Base-by-base conservation (phyloP, 1,140 invertebrate genomes). In the Eubasilissa regina region DNA sequence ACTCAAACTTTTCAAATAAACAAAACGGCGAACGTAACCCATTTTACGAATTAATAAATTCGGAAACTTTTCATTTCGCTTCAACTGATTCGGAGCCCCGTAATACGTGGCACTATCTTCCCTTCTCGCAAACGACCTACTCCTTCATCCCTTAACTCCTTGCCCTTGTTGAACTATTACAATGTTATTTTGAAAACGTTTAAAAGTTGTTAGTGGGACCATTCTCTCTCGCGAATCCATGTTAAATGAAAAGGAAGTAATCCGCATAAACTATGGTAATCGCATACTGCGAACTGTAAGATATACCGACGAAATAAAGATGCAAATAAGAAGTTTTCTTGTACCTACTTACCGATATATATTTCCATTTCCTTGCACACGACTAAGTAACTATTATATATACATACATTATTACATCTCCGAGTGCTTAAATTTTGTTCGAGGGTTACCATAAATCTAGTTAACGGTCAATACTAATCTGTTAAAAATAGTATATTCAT, bases 141-240 rank as follows among this genome's bases (percentile, higher is more conserved):
- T 19, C 66, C 45, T 47, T 70, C 45, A 58, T 75, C 74, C 58
- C 58, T 68, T 43, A 75, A 77, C 79, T 53, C 66, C 64, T 51
- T 48, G 45, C 66, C 66, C 66, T 51, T 70, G 66, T 19, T 25
- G 45, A 66, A 66, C 17, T 70, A 15, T 47, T 56, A 58, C 56
- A 45, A 72, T 70, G 77, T 77, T 82, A 82, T 82, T 82, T 70
- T 78, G 81, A 82, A 81, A 82, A 82, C 77, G 81, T 79, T 79
- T 79, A 82, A 77, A 78, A 82, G 74, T 82, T 55, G 66, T 70
- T 70, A 70, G 66, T 70, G 51, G 56, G 70, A 55, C 73, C 72
- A 60, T 80, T 68, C 51, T 74, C 74, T 75, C 70, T 75, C 60
- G 43, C 56, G 74, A 72, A 76, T 64, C 56, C 68, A 64, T 35